Percentiles rank a stretch among this genome's conserved stretches.
These are phyloP conservation scores for Chrysina gloriosa DNA, from an alignment of 2,888 invertebrate genomes.

Conservation along the genomic window DNA sequence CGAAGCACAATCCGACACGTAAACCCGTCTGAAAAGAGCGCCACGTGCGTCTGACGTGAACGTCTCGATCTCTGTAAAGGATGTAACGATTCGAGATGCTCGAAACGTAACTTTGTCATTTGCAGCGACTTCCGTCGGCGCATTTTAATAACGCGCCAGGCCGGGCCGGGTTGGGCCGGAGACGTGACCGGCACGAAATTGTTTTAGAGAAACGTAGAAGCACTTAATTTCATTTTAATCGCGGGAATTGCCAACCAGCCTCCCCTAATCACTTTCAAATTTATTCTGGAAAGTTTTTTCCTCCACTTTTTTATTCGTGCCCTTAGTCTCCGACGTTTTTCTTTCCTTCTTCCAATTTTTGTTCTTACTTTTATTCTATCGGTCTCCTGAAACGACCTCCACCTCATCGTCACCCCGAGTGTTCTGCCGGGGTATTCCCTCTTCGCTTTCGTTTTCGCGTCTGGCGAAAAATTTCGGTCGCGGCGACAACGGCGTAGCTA, in stretches of 20 bases:
- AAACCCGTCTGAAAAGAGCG: too few species aligned
- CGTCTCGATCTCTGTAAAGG: not conserved
- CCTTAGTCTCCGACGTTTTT: not conserved
- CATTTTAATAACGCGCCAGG: constrained; percentile 52
- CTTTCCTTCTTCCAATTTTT: constrained; percentile 6
- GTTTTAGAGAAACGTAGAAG: constrained; percentile 53
- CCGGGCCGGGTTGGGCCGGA: constrained; percentile 53
- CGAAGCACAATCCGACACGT: too few species aligned
- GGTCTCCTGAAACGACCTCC: too few species aligned
- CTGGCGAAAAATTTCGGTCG: not conserved
- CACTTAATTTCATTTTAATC: constrained; percentile 58
- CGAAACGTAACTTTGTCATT: constrained; percentile 32
- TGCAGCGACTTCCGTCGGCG: constrained; percentile 55
- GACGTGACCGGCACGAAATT: constrained; percentile 50
- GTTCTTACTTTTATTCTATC: too few species aligned
- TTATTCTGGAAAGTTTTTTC: constrained; percentile 52
- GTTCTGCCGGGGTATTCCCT: not conserved
- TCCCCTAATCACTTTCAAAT: constrained; percentile 49
- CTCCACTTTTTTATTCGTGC: constrained; percentile 40
- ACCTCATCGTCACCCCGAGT: too few species aligned
- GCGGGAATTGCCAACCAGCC: constrained; percentile 53
- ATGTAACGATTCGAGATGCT: constrained; percentile 14
- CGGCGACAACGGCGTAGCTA: constrained; percentile 1
- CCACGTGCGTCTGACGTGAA: constrained; percentile 1
- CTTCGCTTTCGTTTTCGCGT: not conserved